Evolutionary conservation across 2,797 vertebrate species (phyloP), one percentile per base, ranked within the genome.

Genomic region (Sebastolobus alascanus): DNA sequence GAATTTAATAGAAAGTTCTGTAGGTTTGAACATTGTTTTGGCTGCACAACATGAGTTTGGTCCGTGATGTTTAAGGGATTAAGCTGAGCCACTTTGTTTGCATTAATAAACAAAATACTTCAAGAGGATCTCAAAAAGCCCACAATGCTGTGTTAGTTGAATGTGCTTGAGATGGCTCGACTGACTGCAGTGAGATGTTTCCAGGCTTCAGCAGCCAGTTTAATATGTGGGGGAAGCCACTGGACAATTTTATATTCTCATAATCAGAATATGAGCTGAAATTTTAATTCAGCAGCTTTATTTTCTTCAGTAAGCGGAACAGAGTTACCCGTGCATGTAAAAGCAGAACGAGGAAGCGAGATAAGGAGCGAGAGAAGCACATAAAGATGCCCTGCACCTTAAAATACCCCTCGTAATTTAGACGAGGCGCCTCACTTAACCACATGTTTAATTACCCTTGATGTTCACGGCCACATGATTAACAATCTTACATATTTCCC

Each of bases 381-480:
- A 67, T 63, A 20, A 61, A 77, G 68, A 68, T 20, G 61, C 61
- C 73, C 33, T 76, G 60, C 64, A 77, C 84, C 70, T 80, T 74
- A 59, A 84, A 86, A 84, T 73, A 74, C 52, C 31, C 61, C 78
- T 82, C 61, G 76, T 92, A 77, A 91, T 89, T 89, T 73, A 78
- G 77, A 83, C 12, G 7, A 72, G 81, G 56, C 33, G 35, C 80
- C 82, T 88, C 87, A 90, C 85, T 85, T 87, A 46, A 70, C 77
- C 80, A 7, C 73, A 54, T 73, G 88, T 67, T 83, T 94, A 94
- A 94, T 94, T 92, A 90, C 85, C 88, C 92, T 83, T 84, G 88
- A 90, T 87, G 88, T 84, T 92, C 83, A 74, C 79, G 67, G 91
- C 80, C 70, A 77, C 84, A 72, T 90, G 81, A 94, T 94, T 94